Base-by-base conservation (phyloP, 2,797 vertebrate genomes). In the Macrochelys suwanniensis region DNA sequence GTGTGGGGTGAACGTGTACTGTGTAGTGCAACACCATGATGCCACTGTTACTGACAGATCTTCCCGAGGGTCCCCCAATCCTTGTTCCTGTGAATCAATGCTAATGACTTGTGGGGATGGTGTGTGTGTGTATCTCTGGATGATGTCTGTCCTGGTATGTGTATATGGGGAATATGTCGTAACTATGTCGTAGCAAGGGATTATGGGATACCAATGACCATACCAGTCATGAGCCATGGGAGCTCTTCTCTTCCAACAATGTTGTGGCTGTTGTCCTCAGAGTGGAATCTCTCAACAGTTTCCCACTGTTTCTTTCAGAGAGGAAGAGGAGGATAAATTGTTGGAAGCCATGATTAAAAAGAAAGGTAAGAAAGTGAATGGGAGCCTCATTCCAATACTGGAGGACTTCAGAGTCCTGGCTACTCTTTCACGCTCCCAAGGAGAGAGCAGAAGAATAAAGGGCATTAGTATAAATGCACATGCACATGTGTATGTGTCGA, bases 271-370 rank as follows among this genome's bases (percentile, higher is more conserved):
- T 45, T 92, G 84, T 95, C 80, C 91, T 47, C 74, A 74, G 57
- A 76, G 45, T 56, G 50, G 84, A 94, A 90, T 93, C 88, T 65
- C 82, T 96, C 80, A 96, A 26, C 71, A 92, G 7, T 90, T 96
- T 94, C 94, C 89, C 80, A 37, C 95, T 89, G 89, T 97, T 96
- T 90, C 95, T 89, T 96, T 84, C 98, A 99, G 99, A 98, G 99
- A 99, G 90, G 99, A 99, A 97, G 99, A 99, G 89, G 99, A 99
- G 89, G 99, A 99, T 89, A 95, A 98, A 96, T 97, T 99, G 96
- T 95, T 99, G 96, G 98, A 98, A 94, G 98, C 98, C 90, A 98
- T 98, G 98, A 98, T 98, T 95, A 99, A 97, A 96, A 98, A 97
- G 94, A 99, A 99, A 99, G 99, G 99, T 99, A 97, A 96, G 97